These are phyloP conservation scores for Chionomys nivalis DNA, from an alignment of 2,113 vertebrate species.

Conservation along the genomic window DNA sequence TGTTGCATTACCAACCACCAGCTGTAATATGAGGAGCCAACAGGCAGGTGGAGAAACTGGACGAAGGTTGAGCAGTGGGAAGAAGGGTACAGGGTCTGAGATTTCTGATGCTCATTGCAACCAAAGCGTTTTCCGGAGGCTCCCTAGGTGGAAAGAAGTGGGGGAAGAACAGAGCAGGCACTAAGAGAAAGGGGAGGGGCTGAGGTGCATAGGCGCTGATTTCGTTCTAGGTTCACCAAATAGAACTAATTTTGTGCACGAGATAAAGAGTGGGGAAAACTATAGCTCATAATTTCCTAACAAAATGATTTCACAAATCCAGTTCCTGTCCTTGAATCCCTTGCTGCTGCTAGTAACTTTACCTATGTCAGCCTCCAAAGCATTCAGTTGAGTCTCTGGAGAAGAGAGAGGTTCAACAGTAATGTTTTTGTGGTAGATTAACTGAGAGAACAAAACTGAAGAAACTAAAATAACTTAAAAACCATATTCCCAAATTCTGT, in stretches of 20 bases:
- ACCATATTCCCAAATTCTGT: not conserved
- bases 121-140: not conserved
- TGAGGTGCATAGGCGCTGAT: not conserved
- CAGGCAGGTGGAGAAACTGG: not conserved
- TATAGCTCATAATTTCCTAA: conserved; percentile 58
- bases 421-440: conserved; percentile 62
- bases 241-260: conserved; percentile 52
- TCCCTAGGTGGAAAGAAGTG: not conserved
- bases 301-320: not conserved
- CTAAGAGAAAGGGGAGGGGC: not conserved
- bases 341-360: conserved; percentile 36
- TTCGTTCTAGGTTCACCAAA: conserved; percentile 51
- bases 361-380: not conserved
- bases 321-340: not conserved
- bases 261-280: conserved; percentile 46
- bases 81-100: not conserved
- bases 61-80: not conserved
- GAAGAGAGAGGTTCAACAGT: not conserved
- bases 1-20: not conserved
- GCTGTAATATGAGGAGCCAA: not conserved
- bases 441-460: conserved; percentile 23
- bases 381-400: conserved; percentile 1
- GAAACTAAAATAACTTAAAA: conserved; percentile 45
- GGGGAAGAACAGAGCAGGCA: not conserved
- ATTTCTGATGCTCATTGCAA: not conserved